phyloP scores from a whole-genome alignment of 2,113 vertebrate species.

The Geococcyx californianus region DNA sequence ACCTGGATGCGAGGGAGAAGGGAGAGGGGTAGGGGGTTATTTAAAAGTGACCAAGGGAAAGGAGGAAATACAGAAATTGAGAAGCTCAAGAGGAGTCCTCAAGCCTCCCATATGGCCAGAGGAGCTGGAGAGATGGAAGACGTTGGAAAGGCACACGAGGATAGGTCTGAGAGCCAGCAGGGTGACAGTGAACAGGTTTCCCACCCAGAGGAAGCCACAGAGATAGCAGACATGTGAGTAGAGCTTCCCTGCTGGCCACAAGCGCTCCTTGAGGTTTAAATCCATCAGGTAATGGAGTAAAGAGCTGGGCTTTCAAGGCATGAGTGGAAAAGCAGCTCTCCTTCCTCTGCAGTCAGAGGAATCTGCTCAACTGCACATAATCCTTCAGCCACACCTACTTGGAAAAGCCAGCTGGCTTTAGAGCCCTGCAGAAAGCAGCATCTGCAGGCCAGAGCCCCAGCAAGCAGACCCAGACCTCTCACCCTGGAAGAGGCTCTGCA shows the following conservation, averaged over 20 bases:
- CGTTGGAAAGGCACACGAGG: neutral
- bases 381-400: neutral
- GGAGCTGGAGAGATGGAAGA: neutral
- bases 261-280: neutral
- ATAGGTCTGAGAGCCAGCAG: neutral
- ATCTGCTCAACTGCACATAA: neutral
- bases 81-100: neutral
- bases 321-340: neutral
- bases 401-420: neutral
- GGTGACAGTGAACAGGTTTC: rapidly evolving
- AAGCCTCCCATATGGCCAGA: rapidly evolving
- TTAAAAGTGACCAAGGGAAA: neutral
- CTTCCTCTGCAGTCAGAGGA: neutral
- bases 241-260: neutral
- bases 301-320: neutral
- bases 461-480: too few relatives aligned
- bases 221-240: neutral
- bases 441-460: neutral
- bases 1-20: rapidly evolving
- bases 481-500: neutral
- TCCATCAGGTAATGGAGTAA: rapidly evolving
- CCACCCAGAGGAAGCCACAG: neutral
- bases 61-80: neutral
- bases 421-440: neutral
- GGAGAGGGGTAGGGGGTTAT: neutral